Percentiles rank a stretch among this genome's conserved stretches.
Conservation (phyloP, 2,888 invertebrate species). For the Oligia strigilis region DNA sequence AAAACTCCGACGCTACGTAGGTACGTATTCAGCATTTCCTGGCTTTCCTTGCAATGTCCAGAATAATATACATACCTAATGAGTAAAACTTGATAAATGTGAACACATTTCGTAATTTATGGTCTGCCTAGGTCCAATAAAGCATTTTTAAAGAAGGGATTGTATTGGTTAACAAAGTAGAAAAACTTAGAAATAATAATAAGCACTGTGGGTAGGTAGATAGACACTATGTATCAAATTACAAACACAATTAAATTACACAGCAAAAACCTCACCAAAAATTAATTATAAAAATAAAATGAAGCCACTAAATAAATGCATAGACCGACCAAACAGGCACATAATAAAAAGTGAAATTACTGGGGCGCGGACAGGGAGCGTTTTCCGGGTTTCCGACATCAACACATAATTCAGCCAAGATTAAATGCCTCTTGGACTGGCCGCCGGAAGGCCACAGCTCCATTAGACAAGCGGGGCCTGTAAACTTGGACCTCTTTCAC, state of each 20-base stretch:
- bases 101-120: not conserved
- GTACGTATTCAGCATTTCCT: not conserved
- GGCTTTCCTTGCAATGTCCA: not conserved
- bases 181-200: not conserved
- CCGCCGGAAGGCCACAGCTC: constrained; percentile 84
- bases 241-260: constrained; percentile 50
- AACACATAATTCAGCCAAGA: constrained; percentile 89
- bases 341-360: constrained; percentile 85
- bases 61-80: not conserved
- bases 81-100: constrained; percentile 7
- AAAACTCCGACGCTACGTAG: not conserved
- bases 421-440: constrained; percentile 88
- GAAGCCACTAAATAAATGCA: constrained; percentile 69
- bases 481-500: constrained; percentile 76
- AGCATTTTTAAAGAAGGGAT: not conserved
- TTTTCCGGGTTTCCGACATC: constrained; percentile 86
- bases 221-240: constrained; percentile 8
- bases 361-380: constrained; percentile 81
- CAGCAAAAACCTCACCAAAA: constrained; percentile 45
- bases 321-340: constrained; percentile 72
- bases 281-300: constrained; percentile 64
- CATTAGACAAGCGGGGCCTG: constrained; percentile 82
- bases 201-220: not conserved
- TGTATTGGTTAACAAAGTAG: not conserved
- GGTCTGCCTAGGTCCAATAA: not conserved